Conservation (phyloP, 2,797 vertebrate genomes). For the Rhincodon typus region DNA sequence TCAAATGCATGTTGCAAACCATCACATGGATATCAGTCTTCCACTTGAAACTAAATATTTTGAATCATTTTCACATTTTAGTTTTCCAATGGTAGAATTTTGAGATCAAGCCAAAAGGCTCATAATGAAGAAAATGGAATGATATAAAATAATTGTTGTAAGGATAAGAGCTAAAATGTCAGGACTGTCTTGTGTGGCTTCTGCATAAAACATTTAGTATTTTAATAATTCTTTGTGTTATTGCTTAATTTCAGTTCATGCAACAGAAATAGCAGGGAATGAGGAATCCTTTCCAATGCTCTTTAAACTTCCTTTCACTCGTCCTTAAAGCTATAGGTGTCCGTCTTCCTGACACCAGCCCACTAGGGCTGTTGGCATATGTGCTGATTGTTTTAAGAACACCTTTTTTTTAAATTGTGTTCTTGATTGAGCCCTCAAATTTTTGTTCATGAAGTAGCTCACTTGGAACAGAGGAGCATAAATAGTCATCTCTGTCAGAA, state of each 20-base stretch:
- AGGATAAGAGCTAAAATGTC: too few relatives aligned
- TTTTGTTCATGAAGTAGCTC: neutral
- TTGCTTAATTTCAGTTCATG: neutral
- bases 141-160: neutral
- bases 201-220: neutral
- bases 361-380: neutral
- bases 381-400: too few relatives aligned
- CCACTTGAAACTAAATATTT: neutral
- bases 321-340: neutral
- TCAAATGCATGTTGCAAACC: neutral
- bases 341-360: neutral
- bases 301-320: neutral
- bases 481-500: neutral
- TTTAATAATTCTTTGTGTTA: neutral
- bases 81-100: neutral
- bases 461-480: neutral
- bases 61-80: neutral
- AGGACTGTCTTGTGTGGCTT: neutral
- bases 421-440: neutral
- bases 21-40: neutral
- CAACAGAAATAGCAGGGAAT: neutral
- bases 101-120: neutral
- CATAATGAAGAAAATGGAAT: neutral
- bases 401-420: neutral
- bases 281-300: neutral